phyloP scores from a whole-genome alignment of 2,113 vertebrate species.

The Calyptomena viridis region DNA sequence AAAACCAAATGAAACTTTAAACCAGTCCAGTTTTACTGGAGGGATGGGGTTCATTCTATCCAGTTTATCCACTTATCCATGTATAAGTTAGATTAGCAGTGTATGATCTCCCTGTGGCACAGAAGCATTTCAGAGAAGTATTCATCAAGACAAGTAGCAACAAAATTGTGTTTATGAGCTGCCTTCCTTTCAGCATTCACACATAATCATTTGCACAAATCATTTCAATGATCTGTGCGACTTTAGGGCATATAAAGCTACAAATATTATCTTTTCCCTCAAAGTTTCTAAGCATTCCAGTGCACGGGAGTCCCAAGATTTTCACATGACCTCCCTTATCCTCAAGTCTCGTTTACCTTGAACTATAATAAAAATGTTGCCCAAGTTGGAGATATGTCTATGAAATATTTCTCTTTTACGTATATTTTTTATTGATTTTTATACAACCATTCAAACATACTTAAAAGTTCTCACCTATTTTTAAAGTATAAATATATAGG shows the following conservation, averaged over 20 bases:
- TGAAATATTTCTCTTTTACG: neutral
- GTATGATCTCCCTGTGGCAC: neutral
- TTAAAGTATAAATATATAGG: neutral
- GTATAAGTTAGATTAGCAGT: neutral
- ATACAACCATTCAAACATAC: neutral
- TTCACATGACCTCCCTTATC: neutral
- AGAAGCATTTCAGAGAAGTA: neutral
- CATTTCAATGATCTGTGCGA: neutral
- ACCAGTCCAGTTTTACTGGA: neutral
- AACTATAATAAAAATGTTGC: neutral
- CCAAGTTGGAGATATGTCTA: neutral
- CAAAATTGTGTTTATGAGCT: neutral
- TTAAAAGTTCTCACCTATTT: neutral
- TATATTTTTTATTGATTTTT: neutral
- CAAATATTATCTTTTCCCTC: neutral
- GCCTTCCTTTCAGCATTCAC: neutral
- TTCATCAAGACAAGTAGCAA: neutral
- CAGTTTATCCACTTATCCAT: neutral
- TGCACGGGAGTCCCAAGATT: neutral
- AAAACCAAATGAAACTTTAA: neutral
- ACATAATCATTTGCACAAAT: neutral
- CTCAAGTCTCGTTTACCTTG: neutral
- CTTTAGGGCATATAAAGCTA: neutral
- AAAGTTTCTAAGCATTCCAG: neutral
- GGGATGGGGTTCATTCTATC: neutral